A percentile compares a stretch with the other conserved stretches of the same genome.
These are phyloP conservation scores for Acanthosepion pharaonis DNA, from an alignment of 2,888 invertebrate genomes.

Conservation along the genomic window DNA sequence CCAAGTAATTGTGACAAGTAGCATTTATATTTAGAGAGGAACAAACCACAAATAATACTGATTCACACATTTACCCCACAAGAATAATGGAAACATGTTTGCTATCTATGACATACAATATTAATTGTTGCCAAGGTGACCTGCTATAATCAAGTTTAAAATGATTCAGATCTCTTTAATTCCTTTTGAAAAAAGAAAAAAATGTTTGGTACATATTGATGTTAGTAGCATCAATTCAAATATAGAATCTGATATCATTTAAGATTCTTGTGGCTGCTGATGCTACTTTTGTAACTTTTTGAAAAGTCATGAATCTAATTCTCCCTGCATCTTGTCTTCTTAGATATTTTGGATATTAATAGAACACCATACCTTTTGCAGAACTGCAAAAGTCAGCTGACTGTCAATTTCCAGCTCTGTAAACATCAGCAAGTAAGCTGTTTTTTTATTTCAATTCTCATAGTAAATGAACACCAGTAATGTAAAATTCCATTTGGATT, in stretches of 20 bases:
- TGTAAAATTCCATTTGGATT: too few species aligned
- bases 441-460: too few species aligned
- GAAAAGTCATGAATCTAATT: neutral
- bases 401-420: neutral
- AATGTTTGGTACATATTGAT: neutral
- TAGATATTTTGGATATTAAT: neutral
- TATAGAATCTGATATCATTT: neutral
- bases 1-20: constrained; percentile 17
- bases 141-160: too few species aligned
- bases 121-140: too few species aligned
- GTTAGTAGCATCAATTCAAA: neutral
- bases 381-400: neutral
- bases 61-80: neutral
- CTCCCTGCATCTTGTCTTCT: neutral
- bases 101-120: neutral
- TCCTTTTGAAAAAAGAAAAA: too few species aligned
- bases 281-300: neutral
- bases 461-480: too few species aligned
- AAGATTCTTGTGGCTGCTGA: neutral
- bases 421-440: too few species aligned
- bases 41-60: neutral
- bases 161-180: too few species aligned
- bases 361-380: neutral
- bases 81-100: neutral
- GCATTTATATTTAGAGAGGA: neutral